These are phyloP conservation scores for Patella vulgata DNA, from an alignment of 1,140 invertebrate species.

Conservation along the genomic window DNA sequence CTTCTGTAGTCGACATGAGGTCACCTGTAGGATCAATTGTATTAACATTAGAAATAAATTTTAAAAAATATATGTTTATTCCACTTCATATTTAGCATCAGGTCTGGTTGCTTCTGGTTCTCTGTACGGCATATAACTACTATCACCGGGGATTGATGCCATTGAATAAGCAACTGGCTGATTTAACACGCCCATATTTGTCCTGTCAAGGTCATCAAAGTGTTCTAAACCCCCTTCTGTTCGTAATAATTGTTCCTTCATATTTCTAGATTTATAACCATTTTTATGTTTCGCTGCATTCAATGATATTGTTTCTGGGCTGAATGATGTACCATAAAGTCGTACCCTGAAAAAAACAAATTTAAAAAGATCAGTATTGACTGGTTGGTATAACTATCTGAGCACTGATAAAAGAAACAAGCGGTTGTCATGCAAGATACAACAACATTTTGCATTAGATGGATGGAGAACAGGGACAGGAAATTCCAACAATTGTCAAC, in stretches of 20 bases:
- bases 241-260: constrained; percentile 51
- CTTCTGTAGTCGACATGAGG: too few relatives aligned
- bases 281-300: constrained; percentile 24
- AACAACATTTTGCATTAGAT: background rate
- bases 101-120: too few relatives aligned
- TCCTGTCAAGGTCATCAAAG: constrained; percentile 32
- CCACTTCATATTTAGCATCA: too few relatives aligned
- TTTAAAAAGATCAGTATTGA: background rate
- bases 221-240: constrained; percentile 34
- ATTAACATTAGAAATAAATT: too few relatives aligned
- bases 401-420: background rate
- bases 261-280: constrained; percentile 31
- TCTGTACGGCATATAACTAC: too few relatives aligned
- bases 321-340: constrained; percentile 38
- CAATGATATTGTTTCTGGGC: constrained; percentile 46
- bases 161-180: constrained; percentile 22
- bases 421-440: background rate
- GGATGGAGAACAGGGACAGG: background rate
- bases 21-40: too few relatives aligned
- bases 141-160: constrained; percentile 6
- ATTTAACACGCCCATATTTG: constrained; percentile 22
- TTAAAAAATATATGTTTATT: too few relatives aligned
- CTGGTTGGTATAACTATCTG: background rate
- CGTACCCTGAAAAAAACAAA: constrained; percentile 39
- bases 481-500: too few relatives aligned